phyloP scores from a whole-genome alignment of 2,888 invertebrate species.

The Drosophila trichaetosa region DNA sequence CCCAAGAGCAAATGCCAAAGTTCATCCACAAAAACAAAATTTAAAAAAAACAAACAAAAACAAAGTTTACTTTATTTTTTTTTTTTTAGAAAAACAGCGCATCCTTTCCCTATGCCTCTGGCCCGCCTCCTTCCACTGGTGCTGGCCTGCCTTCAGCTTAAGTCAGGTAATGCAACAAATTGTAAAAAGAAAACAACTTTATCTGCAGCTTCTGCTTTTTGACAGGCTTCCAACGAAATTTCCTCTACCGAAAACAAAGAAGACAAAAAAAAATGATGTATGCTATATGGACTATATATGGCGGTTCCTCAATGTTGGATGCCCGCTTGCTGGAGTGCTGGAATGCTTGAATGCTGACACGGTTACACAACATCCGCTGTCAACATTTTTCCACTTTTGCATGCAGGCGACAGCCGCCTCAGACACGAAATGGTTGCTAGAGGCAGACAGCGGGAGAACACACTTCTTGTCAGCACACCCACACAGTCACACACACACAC shows the following conservation, averaged over 20 bases:
- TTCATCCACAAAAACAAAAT: background rate
- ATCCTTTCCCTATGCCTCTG: background rate
- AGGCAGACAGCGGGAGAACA: constrained; percentile 14
- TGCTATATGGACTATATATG: background rate
- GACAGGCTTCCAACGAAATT: constrained; percentile 3
- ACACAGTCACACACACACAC: constrained; percentile 7
- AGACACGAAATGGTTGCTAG: constrained; percentile 2
- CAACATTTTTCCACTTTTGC: constrained; percentile 49
- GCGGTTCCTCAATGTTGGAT: background rate
- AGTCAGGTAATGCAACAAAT: constrained; percentile 30
- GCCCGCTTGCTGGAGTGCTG: constrained; percentile 23
- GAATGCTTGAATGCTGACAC: constrained; percentile 38
- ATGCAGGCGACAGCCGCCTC: constrained; percentile 13
- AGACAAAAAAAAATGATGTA: background rate
- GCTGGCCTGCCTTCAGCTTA: background rate
- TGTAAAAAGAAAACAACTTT: constrained; percentile 16
- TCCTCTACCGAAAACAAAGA: background rate
- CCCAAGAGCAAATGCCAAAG: constrained; percentile 29
- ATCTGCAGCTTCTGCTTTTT: constrained; percentile 19
- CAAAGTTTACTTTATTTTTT: constrained; percentile 4
- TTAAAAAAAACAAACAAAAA: constrained; percentile 9
- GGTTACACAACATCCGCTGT: constrained; percentile 65
- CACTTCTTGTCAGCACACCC: constrained; percentile 58
- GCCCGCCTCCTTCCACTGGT: no score
- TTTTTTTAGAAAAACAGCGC: background rate